phyloP scores from a whole-genome alignment of 2,888 invertebrate genomes.

The Synergus umbraculus region DNA sequence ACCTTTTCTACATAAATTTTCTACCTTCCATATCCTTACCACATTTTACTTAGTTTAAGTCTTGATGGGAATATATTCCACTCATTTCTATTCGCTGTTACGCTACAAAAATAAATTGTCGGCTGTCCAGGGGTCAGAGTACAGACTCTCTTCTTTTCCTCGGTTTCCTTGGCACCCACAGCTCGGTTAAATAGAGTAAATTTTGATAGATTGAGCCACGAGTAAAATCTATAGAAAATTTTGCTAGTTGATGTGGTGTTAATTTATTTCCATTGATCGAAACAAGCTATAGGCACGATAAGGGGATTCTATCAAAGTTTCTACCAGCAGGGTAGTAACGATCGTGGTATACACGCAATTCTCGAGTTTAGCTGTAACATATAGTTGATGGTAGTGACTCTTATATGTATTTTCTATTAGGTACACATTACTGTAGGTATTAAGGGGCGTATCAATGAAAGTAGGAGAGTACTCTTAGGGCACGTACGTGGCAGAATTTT shows the following conservation, averaged over 20 bases:
- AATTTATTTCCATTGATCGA: slow-evolving; percentile 13
- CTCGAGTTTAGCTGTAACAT: slow-evolving; percentile 13
- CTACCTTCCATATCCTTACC: background rate
- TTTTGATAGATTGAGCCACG: too few species aligned
- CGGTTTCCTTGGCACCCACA: too few species aligned
- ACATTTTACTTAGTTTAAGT: background rate
- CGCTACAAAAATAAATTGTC: background rate
- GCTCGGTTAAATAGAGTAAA: too few species aligned
- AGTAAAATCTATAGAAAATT: background rate
- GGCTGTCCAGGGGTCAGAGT: background rate
- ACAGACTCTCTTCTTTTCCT: too few species aligned
- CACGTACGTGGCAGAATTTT: slow-evolving; percentile 47
- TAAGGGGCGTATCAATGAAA: background rate
- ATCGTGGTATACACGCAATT: slow-evolving; percentile 27
- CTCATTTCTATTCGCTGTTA: background rate
- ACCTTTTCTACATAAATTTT: background rate
- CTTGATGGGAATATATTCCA: background rate
- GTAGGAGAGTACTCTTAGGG: slow-evolving; percentile 11
- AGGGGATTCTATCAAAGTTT: slow-evolving; percentile 31
- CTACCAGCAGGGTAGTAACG: slow-evolving; percentile 30
- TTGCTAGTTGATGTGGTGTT: background rate
- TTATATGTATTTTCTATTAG: too few species aligned
- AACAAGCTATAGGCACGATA: background rate
- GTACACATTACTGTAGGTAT: background rate
- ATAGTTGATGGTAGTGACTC: slow-evolving; percentile 43